Conservation (phyloP, 2,113 vertebrate species). For the Sterna hirundo region DNA sequence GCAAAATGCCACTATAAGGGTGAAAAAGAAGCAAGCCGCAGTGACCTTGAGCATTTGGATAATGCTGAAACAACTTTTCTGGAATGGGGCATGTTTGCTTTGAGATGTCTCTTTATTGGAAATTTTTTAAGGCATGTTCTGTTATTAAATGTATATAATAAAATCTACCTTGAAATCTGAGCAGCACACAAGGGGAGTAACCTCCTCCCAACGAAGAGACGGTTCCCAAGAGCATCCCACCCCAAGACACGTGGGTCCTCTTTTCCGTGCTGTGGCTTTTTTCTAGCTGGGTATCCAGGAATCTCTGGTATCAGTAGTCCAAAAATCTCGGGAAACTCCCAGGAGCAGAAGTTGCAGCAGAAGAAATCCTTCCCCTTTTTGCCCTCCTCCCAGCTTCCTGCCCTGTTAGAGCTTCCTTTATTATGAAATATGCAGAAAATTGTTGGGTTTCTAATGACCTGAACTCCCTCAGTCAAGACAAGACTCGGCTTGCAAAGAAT, state of each 20-base stretch:
- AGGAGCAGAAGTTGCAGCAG: background rate
- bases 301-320: background rate
- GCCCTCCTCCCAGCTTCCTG: background rate
- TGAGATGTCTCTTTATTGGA: background rate
- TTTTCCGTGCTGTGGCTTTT: background rate
- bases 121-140: background rate
- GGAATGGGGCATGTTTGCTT: background rate
- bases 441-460: background rate
- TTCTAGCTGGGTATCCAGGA: background rate
- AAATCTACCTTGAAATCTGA: background rate
- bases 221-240: background rate
- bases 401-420: background rate
- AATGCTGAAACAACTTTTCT: background rate
- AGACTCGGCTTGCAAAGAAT: conserved; percentile 14
- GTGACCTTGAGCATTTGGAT: background rate
- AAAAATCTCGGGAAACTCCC: background rate
- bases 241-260: background rate
- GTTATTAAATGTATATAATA: background rate
- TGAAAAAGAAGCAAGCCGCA: background rate
- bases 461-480: background rate
- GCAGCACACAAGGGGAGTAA: background rate
- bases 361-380: background rate
- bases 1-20: background rate
- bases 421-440: background rate
- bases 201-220: background rate